Evolutionary conservation across 2,888 invertebrate species (phyloP).

Genomic region (Sminthurinus aureus): DNA sequence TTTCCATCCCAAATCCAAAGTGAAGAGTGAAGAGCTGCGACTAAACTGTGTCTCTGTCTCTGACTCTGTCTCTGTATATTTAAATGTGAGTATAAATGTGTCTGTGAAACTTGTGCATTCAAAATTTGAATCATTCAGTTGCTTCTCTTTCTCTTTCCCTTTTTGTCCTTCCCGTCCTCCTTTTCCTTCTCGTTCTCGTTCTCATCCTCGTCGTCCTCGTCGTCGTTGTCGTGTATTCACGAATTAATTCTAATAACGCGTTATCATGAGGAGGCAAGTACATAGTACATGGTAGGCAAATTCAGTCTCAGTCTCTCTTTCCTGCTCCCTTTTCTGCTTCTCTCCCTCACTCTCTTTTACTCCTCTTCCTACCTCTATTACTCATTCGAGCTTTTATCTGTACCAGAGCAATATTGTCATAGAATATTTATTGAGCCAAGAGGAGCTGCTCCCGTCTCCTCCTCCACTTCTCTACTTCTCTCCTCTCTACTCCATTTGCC

Average conservation of each 20-base stretch:
- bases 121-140: conserved; percentile 14
- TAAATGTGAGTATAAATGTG: neutral
- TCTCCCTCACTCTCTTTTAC: conserved; percentile 17
- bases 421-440: conserved; percentile 49
- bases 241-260: conserved; percentile 38
- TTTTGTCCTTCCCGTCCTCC: neutral
- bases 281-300: neutral
- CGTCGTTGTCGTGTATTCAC: conserved; percentile 3
- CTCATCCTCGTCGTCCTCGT: neutral
- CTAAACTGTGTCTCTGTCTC: neutral
- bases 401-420: conserved; percentile 47
- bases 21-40: neutral
- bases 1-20: neutral
- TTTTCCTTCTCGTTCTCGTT: conserved; percentile 11
- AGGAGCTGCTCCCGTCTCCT: neutral
- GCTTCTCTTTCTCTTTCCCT: neutral
- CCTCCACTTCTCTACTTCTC: too few relatives aligned
- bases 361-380: conserved; percentile 38
- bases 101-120: neutral
- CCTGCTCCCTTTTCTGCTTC: neutral
- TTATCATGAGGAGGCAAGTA: conserved; percentile 27
- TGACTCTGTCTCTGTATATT: neutral
- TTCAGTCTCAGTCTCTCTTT: neutral
- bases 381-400: conserved; percentile 46
- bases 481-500: too few relatives aligned